Percentiles rank a stretch among this genome's conserved stretches.
These are phyloP conservation scores for Sebastolobus alascanus DNA, from an alignment of 2,797 vertebrate genomes.

Conservation along the genomic window DNA sequence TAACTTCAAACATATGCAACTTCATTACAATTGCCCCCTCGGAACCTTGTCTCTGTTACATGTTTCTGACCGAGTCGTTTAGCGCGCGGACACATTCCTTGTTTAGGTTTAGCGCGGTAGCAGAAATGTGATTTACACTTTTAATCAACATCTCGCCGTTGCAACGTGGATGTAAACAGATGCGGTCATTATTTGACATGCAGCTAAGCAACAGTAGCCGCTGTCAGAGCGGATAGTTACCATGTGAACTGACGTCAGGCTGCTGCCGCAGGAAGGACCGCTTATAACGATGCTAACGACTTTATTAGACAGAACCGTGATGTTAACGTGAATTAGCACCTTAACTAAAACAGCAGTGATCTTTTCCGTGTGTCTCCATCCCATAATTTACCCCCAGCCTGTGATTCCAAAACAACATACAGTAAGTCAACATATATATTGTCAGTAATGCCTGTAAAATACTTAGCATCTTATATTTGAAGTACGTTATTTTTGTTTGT, in stretches of 20 bases:
- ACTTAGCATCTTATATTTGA: neutral
- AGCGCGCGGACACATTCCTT: conserved; percentile 6
- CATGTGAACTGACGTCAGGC: neutral
- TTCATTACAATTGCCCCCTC: rapidly evolving
- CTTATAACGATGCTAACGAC: conserved; percentile 45
- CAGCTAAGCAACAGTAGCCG: neutral
- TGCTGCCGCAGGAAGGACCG: neutral
- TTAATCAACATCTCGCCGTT: rapidly evolving
- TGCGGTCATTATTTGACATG: rapidly evolving
- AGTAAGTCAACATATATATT: conserved; percentile 51
- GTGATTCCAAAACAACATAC: conserved; percentile 17
- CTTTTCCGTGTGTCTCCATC: neutral
- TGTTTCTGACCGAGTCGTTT: conserved; percentile 42
- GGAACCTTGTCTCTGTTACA: conserved; percentile 40
- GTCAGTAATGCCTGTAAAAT: neutral
- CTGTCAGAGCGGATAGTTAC: neutral
- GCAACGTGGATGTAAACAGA: neutral
- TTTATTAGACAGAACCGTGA: conserved; percentile 1
- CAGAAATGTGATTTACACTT: neutral
- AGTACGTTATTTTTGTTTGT: neutral
- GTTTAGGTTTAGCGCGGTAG: neutral
- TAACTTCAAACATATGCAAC: neutral
- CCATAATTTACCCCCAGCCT: neutral
- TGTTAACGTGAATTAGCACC: neutral
- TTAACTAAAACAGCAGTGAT: neutral